Conservation (phyloP, 2,797 vertebrate species). For the Darevskia nairensis region DNA sequence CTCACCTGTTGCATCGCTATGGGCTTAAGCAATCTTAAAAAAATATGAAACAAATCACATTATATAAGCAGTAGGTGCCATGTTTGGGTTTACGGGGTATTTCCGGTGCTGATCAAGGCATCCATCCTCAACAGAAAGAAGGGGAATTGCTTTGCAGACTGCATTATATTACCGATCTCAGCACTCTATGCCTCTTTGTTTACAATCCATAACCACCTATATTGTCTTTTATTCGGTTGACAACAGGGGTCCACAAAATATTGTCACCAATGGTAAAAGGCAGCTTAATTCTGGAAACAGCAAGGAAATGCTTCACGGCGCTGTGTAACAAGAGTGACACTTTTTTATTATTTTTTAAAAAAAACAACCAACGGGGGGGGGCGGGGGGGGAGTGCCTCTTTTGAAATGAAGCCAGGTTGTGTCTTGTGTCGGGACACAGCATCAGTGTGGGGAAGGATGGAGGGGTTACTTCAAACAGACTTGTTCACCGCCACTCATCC, state of each 20-base stretch:
- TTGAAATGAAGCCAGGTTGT: background rate
- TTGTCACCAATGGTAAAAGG: background rate
- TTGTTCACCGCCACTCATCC: background rate
- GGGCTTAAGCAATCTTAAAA: background rate
- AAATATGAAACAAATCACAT: background rate
- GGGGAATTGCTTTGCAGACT: background rate
- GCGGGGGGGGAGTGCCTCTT: background rate
- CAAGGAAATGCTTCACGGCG: background rate
- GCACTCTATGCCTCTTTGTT: background rate
- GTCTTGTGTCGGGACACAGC: too few relatives aligned
- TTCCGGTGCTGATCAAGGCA: background rate
- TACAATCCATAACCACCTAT: background rate
- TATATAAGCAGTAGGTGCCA: background rate
- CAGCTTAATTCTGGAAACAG: background rate
- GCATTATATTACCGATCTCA: background rate
- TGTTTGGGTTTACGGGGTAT: background rate
- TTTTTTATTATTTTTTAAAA: too few relatives aligned
- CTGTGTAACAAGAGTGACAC: background rate
- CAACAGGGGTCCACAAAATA: background rate
- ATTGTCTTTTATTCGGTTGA: conserved; percentile 3
- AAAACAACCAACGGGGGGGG: background rate
- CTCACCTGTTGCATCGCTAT: too few relatives aligned
- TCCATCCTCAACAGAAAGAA: background rate
- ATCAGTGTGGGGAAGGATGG: background rate
- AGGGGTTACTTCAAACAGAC: background rate